phyloP scores from a whole-genome alignment of 2,113 vertebrate genomes.

The Machaerirhynchus nigripectus region DNA sequence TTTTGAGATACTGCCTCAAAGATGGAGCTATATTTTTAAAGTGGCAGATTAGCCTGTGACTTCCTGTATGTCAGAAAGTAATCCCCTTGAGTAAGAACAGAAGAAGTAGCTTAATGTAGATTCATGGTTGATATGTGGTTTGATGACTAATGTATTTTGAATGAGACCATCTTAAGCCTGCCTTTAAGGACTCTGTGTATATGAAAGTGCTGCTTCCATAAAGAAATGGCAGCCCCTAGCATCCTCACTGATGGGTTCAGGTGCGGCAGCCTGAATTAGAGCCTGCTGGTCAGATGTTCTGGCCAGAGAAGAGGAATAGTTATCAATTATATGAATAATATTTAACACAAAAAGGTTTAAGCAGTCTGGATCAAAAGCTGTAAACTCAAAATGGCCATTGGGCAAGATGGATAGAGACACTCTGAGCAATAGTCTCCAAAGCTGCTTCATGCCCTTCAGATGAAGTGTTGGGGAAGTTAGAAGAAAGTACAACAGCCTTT shows the following conservation, averaged over 20 bases:
- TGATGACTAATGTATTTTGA: neutral
- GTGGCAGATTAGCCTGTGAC: neutral
- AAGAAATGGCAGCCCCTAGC: neutral
- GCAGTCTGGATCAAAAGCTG: neutral
- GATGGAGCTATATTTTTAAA: neutral
- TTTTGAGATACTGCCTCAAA: neutral
- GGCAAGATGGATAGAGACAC: neutral
- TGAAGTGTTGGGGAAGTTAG: neutral
- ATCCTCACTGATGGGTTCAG: neutral
- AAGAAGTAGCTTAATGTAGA: neutral
- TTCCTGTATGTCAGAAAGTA: neutral
- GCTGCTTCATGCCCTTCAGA: neutral
- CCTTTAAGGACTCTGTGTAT: neutral
- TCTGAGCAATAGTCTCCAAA: neutral
- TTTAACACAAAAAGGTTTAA: neutral
- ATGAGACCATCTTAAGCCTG: neutral
- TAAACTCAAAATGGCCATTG: neutral
- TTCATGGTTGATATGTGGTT: neutral
- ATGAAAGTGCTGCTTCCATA: neutral
- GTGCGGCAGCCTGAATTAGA: neutral
- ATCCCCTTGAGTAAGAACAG: neutral
- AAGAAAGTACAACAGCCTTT: neutral
- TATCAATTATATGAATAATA: neutral
- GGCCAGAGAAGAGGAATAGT: neutral
- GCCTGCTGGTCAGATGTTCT: neutral